A percentile compares a stretch with the other conserved stretches of the same genome.
Evolutionary conservation across 2,113 vertebrate species (phyloP).

Genomic region (Callocephalon fimbriatum): DNA sequence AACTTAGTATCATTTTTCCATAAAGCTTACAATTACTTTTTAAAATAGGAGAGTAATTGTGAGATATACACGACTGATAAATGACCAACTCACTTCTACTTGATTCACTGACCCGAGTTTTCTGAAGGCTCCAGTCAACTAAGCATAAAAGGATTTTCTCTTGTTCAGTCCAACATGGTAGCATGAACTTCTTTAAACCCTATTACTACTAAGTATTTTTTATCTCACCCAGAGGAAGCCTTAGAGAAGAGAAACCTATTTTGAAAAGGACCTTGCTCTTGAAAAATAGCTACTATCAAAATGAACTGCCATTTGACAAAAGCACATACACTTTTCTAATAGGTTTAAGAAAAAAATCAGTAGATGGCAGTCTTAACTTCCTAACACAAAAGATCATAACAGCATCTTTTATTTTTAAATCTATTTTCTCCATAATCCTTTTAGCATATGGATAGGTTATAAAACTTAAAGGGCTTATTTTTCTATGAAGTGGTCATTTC

Average conservation of each 20-base stretch:
- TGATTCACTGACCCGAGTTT: conserved; percentile 16
- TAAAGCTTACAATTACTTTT: neutral
- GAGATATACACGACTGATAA: neutral
- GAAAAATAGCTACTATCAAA: conserved; percentile 71
- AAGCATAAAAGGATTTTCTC: neutral
- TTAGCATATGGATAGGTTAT: neutral
- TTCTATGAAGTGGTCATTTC: conserved; percentile 51
- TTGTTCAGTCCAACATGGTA: neutral
- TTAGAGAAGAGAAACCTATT: conserved; percentile 72
- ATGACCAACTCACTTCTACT: conserved; percentile 38
- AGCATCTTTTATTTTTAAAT: conserved; percentile 30
- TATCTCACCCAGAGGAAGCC: conserved; percentile 5
- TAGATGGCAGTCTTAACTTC: conserved; percentile 96
- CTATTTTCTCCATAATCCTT: neutral
- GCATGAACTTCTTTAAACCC: conserved; percentile 22
- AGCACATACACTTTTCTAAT: conserved; percentile 44
- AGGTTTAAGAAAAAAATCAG: conserved; percentile 81
- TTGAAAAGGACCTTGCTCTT: conserved; percentile 70
- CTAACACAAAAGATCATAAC: conserved; percentile 46
- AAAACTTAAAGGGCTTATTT: conserved; percentile 50
- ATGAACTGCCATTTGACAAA: conserved; percentile 75
- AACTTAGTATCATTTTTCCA: neutral
- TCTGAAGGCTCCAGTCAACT: conserved; percentile 41
- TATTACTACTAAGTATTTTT: conserved; percentile 33
- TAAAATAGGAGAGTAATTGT: neutral